Conservation (phyloP, 2,888 invertebrate genomes). For the Diachrysia chrysitis region DNA sequence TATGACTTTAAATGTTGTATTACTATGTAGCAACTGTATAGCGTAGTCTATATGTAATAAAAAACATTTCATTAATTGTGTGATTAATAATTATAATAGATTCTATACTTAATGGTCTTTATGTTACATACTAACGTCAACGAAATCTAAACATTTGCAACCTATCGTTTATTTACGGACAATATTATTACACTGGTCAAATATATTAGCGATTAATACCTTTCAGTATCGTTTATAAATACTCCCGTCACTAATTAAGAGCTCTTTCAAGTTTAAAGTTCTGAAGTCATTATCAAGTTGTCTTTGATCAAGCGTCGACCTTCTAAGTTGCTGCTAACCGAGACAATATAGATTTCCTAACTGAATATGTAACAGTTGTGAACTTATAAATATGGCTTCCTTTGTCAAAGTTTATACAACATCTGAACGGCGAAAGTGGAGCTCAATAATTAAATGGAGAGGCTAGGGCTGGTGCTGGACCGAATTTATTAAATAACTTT, state of each 20-base stretch:
- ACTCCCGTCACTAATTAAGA: background rate
- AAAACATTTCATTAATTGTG: too few species aligned
- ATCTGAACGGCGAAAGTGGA: slow-evolving; percentile 21
- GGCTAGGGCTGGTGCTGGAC: background rate
- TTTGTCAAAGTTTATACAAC: slow-evolving; percentile 36
- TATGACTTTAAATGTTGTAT: too few species aligned
- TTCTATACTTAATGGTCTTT: too few species aligned
- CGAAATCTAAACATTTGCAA: too few species aligned
- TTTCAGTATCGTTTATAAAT: too few species aligned
- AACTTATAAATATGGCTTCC: slow-evolving; percentile 27
- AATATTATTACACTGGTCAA: too few species aligned
- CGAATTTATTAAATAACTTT: background rate
- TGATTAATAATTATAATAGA: too few species aligned
- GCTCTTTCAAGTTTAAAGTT: background rate
- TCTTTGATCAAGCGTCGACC: background rate
- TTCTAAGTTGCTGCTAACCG: slow-evolving; percentile 1
- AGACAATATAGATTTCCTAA: slow-evolving; percentile 3
- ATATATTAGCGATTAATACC: too few species aligned
- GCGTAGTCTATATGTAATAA: too few species aligned
- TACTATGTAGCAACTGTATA: too few species aligned
- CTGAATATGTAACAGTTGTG: slow-evolving; percentile 30
- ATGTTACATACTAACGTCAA: too few species aligned
- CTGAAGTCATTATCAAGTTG: background rate
- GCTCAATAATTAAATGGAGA: slow-evolving; percentile 34
- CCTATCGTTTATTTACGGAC: too few species aligned